These are phyloP conservation scores for Petaurus breviceps DNA, from an alignment of 2,113 vertebrate species.

Conservation along the genomic window DNA sequence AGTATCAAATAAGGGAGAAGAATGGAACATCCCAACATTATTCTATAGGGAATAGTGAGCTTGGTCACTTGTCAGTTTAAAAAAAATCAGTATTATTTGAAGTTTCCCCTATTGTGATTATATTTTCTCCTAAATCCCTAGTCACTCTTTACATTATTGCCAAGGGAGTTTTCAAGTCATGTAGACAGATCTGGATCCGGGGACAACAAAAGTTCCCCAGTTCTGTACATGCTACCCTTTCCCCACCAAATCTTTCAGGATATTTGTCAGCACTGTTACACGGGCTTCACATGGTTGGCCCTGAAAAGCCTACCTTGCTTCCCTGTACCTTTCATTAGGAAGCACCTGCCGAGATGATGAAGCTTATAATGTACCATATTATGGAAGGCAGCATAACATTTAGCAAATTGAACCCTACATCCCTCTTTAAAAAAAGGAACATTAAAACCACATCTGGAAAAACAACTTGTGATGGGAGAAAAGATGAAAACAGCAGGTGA, in stretches of 20 bases:
- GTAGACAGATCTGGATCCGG: neutral
- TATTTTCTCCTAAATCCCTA: neutral
- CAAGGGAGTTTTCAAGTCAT: slow-evolving; percentile 24
- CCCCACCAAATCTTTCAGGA: slow-evolving; percentile 22
- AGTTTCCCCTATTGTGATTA: slow-evolving; percentile 11
- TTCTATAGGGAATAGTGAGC: slow-evolving; percentile 41
- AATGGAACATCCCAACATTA: neutral
- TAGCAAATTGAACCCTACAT: slow-evolving; percentile 54
- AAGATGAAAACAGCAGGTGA: slow-evolving; percentile 72
- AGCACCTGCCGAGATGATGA: slow-evolving; percentile 57
- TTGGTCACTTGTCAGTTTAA: slow-evolving; percentile 25
- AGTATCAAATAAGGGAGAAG: slow-evolving; percentile 31
- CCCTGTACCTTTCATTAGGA: slow-evolving; percentile 51
- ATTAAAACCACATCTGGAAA: slow-evolving; percentile 64
- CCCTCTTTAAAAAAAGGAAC: slow-evolving; percentile 20
- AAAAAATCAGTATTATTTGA: slow-evolving; percentile 6
- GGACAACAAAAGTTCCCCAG: slow-evolving; percentile 38
- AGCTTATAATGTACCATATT: slow-evolving; percentile 58
- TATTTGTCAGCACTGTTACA: slow-evolving; percentile 41
- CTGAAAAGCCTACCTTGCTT: slow-evolving; percentile 64
- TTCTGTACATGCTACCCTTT: slow-evolving; percentile 10
- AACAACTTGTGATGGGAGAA: slow-evolving; percentile 60
- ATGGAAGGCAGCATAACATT: slow-evolving; percentile 54
- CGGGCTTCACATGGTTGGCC: slow-evolving; percentile 51
- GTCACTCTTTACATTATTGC: neutral